A percentile compares a stretch with the other conserved stretches of the same genome.
Conservation (phyloP, 1,140 invertebrate genomes). For the Matsumurasca onukii region DNA sequence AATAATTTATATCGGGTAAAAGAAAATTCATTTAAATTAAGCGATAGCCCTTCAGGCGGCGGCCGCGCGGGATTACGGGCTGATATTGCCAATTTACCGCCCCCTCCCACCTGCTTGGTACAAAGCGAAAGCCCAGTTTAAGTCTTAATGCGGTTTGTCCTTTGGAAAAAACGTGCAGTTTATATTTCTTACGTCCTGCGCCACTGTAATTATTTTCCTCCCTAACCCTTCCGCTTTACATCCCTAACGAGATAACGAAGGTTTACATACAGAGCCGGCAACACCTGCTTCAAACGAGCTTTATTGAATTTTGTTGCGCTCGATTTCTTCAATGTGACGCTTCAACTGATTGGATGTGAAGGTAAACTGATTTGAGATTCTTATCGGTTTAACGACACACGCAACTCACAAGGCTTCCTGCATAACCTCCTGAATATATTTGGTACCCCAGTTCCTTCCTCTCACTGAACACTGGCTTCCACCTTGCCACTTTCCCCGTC, state of each 20-base stretch:
- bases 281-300: no score
- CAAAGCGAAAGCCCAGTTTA: slow-evolving; percentile 15
- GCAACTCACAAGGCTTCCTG: no score
- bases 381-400: no score
- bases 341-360: no score
- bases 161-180: slow-evolving; percentile 2
- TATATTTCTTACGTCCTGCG: slow-evolving; percentile 7
- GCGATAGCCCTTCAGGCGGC: slow-evolving; percentile 25
- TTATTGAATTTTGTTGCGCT: no score
- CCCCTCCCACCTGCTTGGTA: neutral
- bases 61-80: slow-evolving; percentile 4
- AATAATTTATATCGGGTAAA: slow-evolving; percentile 30
- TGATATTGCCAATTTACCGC: neutral
- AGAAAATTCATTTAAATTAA: slow-evolving; percentile 34
- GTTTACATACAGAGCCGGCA: no score
- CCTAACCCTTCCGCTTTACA: slow-evolving; percentile 10
- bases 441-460: no score
- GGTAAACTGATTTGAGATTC: no score
- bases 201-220: slow-evolving; percentile 16
- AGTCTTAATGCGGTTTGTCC: slow-evolving; percentile 9
- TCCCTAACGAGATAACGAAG: neutral
- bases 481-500: no score
- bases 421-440: no score
- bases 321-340: no score
- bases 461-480: no score